These are phyloP conservation scores for Phymorhynchus buccinoides DNA, from an alignment of 1,140 invertebrate genomes.

Conservation along the genomic window DNA sequence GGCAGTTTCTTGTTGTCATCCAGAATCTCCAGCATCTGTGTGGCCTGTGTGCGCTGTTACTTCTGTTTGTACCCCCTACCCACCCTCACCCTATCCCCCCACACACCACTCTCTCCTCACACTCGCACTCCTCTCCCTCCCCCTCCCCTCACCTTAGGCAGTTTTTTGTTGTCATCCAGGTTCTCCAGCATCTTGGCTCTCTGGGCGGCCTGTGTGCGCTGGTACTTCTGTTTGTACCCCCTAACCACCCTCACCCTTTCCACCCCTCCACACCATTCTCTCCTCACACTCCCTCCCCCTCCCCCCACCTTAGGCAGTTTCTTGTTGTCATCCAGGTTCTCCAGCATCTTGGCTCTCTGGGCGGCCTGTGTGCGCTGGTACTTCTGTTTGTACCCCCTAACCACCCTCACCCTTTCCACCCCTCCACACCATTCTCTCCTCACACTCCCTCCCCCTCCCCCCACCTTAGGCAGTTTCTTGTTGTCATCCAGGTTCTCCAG, in stretches of 20 bases:
- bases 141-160: conserved; percentile 43
- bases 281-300: no score
- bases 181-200: conserved; percentile 69
- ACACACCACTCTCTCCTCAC: no score
- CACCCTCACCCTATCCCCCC: no score
- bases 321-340: conserved; percentile 59
- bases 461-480: conserved; percentile 49
- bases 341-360: conserved; percentile 68
- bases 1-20: conserved; percentile 51
- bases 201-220: conserved; percentile 63
- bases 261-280: no score
- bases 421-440: no score
- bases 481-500: conserved; percentile 63
- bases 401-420: no score
- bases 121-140: no score
- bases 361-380: conserved; percentile 65
- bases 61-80: no score
- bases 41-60: conserved; percentile 64
- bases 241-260: no score
- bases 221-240: conserved; percentile 70
- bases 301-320: conserved; percentile 49
- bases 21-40: conserved; percentile 68
- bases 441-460: no score
- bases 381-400: conserved; percentile 69
- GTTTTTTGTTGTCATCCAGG: conserved; percentile 53